phyloP scores from a whole-genome alignment of 1,140 invertebrate species.

The Pseudomyrmex flavicornis region DNA sequence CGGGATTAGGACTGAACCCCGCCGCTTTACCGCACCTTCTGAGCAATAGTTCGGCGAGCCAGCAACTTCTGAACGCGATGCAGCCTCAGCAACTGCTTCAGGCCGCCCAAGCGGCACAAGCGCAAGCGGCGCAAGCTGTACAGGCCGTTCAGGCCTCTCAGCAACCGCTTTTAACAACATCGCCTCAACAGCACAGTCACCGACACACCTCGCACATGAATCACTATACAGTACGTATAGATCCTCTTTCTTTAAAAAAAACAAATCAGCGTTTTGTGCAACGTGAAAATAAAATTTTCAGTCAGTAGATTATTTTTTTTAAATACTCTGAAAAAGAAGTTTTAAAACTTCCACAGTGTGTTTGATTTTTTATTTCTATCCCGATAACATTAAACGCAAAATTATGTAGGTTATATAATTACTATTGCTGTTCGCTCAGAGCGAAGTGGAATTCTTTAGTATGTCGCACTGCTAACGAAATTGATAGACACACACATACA shows the following conservation, averaged over 20 bases:
- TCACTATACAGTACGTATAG: conserved; percentile 81
- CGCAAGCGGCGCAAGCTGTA: conserved; percentile 78
- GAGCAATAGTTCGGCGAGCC: conserved; percentile 88
- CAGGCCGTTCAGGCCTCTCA: conserved; percentile 82
- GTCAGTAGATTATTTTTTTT: neutral
- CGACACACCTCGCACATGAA: conserved; percentile 83
- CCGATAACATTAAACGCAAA: neutral
- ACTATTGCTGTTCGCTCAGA: neutral
- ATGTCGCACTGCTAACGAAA: conserved; percentile 33
- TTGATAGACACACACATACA: neutral
- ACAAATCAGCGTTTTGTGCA: neutral
- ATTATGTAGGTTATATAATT: conserved; percentile 11
- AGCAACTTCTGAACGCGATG: conserved; percentile 88
- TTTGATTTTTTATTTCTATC: no score
- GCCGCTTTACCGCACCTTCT: conserved; percentile 89
- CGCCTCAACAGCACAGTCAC: conserved; percentile 83
- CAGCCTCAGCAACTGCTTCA: conserved; percentile 86
- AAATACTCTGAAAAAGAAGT: no score
- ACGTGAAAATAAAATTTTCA: neutral
- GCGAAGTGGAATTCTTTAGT: neutral
- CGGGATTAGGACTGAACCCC: conserved; percentile 86
- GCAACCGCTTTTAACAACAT: conserved; percentile 84
- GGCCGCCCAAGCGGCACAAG: conserved; percentile 81
- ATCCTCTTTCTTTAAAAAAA: neutral
- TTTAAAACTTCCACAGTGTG: no score